Conservation (phyloP, 2,888 invertebrate genomes). For the Cryptocheilus praepositus region DNA sequence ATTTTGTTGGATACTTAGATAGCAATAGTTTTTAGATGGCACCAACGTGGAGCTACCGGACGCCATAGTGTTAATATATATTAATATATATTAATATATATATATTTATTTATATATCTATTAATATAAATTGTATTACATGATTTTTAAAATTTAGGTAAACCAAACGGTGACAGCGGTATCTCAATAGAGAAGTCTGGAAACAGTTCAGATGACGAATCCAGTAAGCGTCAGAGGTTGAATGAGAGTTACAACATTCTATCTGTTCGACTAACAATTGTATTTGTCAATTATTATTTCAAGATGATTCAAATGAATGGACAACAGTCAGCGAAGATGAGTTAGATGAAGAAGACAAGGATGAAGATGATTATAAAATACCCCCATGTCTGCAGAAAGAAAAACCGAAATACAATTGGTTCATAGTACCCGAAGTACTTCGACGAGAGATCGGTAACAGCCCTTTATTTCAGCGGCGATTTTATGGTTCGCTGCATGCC, state of each 20-base stretch:
- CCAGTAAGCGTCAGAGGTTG: conserved; percentile 57
- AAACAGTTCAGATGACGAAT: conserved; percentile 55
- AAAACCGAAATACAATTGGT: conserved; percentile 83
- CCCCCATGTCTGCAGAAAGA: conserved; percentile 77
- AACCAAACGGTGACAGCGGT: conserved; percentile 37
- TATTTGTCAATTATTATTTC: background rate
- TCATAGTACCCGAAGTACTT: conserved; percentile 80
- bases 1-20: too few species aligned
- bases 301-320: conserved; percentile 56
- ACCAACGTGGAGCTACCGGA: too few species aligned
- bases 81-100: too few species aligned
- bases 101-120: too few species aligned
- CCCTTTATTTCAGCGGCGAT: conserved; percentile 81
- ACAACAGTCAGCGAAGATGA: conserved; percentile 63
- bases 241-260: conserved; percentile 33
- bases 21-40: background rate
- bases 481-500: conserved; percentile 88
- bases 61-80: too few species aligned
- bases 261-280: background rate
- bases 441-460: conserved; percentile 81
- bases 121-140: background rate
- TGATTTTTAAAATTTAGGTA: conserved; percentile 22
- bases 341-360: conserved; percentile 32
- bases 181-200: conserved; percentile 52
- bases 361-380: conserved; percentile 4